Conservation (phyloP, 2,113 vertebrate genomes). For the Scatophagus argus region DNA sequence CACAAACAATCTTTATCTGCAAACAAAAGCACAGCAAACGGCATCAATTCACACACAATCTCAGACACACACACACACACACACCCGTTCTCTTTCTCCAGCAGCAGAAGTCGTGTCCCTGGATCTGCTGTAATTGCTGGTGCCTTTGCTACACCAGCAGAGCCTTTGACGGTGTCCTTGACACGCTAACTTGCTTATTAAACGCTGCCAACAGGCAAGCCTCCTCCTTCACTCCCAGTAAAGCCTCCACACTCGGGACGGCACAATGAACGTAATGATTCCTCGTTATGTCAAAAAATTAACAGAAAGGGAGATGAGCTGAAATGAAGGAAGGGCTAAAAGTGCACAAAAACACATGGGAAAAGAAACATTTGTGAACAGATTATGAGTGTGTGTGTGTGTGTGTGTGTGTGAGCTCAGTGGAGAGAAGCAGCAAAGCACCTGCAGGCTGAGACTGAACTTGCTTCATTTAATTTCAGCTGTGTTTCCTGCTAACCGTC, state of each 20-base stretch:
- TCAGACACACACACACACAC: background rate
- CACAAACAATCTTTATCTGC: background rate
- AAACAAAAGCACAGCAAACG: constrained; percentile 49
- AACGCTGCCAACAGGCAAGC: background rate
- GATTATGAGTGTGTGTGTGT: background rate
- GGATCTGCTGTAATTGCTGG: constrained; percentile 20
- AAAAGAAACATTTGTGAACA: constrained; percentile 12
- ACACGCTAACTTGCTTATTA: constrained; percentile 18
- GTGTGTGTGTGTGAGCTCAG: background rate
- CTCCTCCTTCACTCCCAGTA: constrained; percentile 5
- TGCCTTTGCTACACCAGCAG: constrained; percentile 11
- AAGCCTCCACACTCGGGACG: background rate
- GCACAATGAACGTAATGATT: background rate
- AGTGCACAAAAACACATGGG: background rate
- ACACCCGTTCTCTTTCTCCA: background rate
- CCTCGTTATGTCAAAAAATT: too few relatives aligned
- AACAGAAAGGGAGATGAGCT: constrained; percentile 1
- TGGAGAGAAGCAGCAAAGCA: constrained; percentile 10
- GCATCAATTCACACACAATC: constrained; percentile 26
- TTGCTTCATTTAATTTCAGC: constrained; percentile 34
- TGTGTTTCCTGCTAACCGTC: constrained; percentile 26
- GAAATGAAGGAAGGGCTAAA: background rate
- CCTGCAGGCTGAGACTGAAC: constrained; percentile 38
- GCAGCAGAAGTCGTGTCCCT: background rate
- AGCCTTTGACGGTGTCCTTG: constrained; percentile 21